Evolutionary conservation across 2,113 vertebrate species (phyloP).

Genomic region (Illadopsis cleaveri): DNA sequence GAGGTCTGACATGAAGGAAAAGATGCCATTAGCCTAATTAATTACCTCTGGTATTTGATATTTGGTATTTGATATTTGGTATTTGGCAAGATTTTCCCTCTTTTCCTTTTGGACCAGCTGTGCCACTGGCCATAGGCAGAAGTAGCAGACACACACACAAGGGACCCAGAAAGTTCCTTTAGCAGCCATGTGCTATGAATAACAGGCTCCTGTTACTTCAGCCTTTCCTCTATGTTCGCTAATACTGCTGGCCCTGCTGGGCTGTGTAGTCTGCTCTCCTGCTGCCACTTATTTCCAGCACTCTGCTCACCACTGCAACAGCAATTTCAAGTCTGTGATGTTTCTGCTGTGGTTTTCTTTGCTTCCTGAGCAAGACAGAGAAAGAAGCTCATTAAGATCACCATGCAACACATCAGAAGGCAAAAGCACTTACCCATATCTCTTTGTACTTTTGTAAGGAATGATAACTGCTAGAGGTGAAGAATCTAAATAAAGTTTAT

Average conservation of each 20-base stretch:
- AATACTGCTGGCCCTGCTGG: background rate
- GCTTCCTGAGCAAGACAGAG: background rate
- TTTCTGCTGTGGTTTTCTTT: slow-evolving; percentile 9
- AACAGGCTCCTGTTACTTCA: background rate
- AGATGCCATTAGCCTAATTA: background rate
- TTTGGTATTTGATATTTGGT: no score
- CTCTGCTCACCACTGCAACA: background rate
- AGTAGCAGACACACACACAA: background rate
- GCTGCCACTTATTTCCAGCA: background rate
- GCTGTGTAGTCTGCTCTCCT: background rate
- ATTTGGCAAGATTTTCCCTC: background rate
- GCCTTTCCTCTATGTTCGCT: background rate
- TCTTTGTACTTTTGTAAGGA: background rate
- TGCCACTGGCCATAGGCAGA: background rate
- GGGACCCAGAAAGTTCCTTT: background rate
- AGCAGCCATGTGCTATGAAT: background rate
- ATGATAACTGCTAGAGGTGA: background rate
- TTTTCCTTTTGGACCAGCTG: background rate
- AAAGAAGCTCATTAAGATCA: background rate
- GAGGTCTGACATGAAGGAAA: background rate
- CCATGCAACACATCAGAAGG: background rate
- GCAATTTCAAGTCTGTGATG: background rate
- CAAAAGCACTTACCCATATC: background rate
- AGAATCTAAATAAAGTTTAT: background rate
- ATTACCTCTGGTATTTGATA: background rate